Conservation (phyloP, 1,140 invertebrate genomes). For the Cardiocondyla obscurior region DNA sequence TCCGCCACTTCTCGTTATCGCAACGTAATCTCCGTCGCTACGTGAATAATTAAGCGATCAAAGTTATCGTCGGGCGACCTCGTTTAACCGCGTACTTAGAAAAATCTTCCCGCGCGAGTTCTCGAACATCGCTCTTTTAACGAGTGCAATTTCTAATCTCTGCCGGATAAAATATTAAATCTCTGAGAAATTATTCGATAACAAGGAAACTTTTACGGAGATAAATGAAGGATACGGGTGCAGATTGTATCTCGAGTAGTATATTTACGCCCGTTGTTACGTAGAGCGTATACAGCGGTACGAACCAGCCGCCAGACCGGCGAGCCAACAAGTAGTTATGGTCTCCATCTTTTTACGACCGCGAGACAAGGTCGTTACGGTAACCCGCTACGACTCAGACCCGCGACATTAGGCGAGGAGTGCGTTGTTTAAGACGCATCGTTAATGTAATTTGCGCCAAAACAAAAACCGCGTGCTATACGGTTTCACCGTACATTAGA, state of each 20-base stretch:
- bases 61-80: conserved; percentile 21
- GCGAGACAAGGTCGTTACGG: conserved; percentile 53
- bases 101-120: conserved; percentile 3
- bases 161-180: conserved; percentile 23
- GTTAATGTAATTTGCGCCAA: conserved; percentile 37
- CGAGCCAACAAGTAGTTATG: conserved; percentile 31
- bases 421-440: conserved; percentile 43
- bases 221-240: not conserved
- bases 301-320: conserved; percentile 14
- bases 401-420: not conserved
- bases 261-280: not conserved
- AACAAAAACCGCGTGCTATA: conserved; percentile 19
- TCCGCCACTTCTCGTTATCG: conserved; percentile 18
- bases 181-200: not conserved
- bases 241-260: conserved; percentile 9
- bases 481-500: conserved; percentile 24
- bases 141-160: not conserved
- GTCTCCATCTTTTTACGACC: conserved; percentile 23
- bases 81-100: not conserved
- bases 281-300: not conserved
- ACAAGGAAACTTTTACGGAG: not conserved
- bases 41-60: conserved; percentile 25
- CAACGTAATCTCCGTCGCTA: not conserved
- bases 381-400: conserved; percentile 11
- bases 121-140: not conserved